Conservation (phyloP, 2,113 vertebrate species). For the Laticauda colubrina region DNA sequence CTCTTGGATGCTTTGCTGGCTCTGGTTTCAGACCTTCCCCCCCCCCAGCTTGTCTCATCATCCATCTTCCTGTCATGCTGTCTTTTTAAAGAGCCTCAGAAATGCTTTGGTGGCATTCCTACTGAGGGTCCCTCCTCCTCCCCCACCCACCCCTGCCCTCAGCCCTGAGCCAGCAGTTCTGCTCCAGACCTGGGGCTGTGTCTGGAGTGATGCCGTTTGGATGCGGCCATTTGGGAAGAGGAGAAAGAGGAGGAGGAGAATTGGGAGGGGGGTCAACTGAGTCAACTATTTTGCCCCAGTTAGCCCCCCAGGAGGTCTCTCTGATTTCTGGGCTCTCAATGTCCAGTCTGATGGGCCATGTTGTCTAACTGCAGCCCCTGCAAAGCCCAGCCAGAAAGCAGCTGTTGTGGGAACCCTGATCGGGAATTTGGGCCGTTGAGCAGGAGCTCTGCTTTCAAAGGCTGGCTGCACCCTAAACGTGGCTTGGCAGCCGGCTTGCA, state of each 20-base stretch:
- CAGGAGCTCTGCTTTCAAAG: not conserved
- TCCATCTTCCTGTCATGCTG: fast-evolving
- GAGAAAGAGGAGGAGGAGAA: not conserved
- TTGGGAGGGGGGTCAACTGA: not conserved
- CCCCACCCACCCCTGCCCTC: fast-evolving
- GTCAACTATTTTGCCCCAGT: not conserved
- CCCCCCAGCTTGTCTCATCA: fast-evolving
- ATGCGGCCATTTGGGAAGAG: not conserved
- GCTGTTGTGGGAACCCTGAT: not conserved
- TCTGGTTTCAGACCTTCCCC: fast-evolving
- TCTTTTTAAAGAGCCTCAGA: not conserved
- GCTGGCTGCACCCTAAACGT: not conserved
- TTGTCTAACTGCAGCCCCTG: not conserved
- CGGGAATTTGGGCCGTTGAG: not conserved
- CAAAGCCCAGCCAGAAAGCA: not conserved
- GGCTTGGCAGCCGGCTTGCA: not conserved
- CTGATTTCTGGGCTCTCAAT: not conserved
- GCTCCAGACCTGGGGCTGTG: not conserved
- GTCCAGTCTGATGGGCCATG: not conserved
- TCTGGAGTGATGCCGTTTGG: not conserved
- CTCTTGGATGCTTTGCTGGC: not conserved
- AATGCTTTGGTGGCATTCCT: fast-evolving
- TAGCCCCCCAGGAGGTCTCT: not conserved
- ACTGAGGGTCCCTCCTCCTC: not conserved
- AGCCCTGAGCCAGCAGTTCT: not conserved